Conservation (phyloP, 2,888 invertebrate genomes). For the Troides aeacus region DNA sequence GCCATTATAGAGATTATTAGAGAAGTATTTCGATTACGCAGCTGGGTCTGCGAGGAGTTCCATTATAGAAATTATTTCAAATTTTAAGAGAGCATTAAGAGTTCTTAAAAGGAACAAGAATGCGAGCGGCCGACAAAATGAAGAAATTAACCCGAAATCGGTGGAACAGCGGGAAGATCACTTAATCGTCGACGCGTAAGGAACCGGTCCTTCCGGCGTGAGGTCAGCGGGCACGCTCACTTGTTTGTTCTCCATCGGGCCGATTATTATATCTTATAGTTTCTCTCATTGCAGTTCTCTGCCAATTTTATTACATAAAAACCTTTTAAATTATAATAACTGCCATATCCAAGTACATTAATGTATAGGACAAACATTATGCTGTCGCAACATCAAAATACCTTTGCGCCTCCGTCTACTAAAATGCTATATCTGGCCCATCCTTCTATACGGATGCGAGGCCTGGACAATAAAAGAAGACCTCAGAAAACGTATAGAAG, state of each 20-base stretch:
- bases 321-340: background rate
- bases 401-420: too few relatives aligned
- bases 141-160: conserved; percentile 73
- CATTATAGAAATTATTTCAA: conserved; percentile 70
- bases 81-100: conserved; percentile 36
- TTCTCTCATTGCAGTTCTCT: background rate
- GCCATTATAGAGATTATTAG: conserved; percentile 42
- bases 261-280: conserved; percentile 47
- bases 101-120: conserved; percentile 43
- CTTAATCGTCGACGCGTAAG: conserved; percentile 61
- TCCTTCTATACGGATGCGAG: too few relatives aligned
- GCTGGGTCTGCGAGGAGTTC: conserved; percentile 47
- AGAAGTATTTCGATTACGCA: conserved; percentile 45
- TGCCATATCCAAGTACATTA: too few relatives aligned
- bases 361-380: too few relatives aligned
- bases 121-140: conserved; percentile 60
- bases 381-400: too few relatives aligned
- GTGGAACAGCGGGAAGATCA: conserved; percentile 69
- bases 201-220: conserved; percentile 52
- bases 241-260: conserved; percentile 52
- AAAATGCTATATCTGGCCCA: too few relatives aligned
- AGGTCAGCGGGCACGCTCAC: conserved; percentile 43
- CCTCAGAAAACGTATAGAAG: too few relatives aligned
- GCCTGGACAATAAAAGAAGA: too few relatives aligned
- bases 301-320: background rate